phyloP scores from a whole-genome alignment of 1,140 invertebrate species.

The Phocides pigmalion region DNA sequence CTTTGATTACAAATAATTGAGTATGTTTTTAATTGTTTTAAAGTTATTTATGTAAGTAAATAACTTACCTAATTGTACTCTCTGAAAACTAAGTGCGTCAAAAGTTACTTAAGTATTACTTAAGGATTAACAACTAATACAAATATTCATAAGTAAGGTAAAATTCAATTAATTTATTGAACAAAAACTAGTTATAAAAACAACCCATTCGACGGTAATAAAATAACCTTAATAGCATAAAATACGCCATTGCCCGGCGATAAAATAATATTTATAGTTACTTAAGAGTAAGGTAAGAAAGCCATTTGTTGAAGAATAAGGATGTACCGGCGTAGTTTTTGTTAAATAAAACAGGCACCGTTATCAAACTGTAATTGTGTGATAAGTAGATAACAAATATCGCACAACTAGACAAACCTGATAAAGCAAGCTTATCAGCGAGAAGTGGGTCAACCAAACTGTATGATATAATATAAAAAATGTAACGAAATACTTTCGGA shows the following conservation, averaged over 20 bases:
- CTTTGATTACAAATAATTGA: neutral
- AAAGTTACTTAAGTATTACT: no score
- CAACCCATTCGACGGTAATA: no score
- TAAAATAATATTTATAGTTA: neutral
- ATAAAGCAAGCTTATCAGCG: constrained; percentile 59
- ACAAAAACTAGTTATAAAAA: no score
- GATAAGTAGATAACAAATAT: constrained; percentile 56
- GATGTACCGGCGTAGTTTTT: neutral
- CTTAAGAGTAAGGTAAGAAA: neutral
- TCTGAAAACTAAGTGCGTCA: no score
- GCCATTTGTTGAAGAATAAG: neutral
- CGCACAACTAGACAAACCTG: constrained; percentile 59
- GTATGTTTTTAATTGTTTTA: no score
- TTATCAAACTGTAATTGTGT: constrained; percentile 21
- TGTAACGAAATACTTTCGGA: constrained; percentile 1
- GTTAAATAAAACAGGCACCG: constrained; percentile 12
- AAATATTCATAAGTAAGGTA: no score
- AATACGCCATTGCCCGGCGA: no score
- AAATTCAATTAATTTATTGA: no score
- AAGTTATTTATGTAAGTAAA: no score
- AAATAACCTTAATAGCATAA: no score
- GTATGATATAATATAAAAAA: constrained; percentile 25
- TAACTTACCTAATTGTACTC: no score
- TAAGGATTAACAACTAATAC: no score
- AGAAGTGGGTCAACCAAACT: constrained; percentile 60